Conservation (phyloP, 2,797 vertebrate genomes). For the Sebastes vulpes region DNA sequence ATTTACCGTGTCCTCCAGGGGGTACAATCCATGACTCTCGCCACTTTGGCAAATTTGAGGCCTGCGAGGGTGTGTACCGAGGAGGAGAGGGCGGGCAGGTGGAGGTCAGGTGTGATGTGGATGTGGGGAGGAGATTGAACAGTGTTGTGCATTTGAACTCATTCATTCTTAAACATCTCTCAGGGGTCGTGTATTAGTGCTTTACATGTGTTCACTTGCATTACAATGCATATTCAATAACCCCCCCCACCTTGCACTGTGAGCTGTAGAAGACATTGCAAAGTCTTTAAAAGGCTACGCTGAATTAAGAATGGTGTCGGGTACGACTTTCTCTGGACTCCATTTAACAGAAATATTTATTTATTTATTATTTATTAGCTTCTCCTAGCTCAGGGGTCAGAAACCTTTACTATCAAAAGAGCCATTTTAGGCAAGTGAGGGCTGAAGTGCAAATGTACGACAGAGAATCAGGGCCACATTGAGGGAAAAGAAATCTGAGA, state of each 20-base stretch:
- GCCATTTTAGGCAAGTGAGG: too few species aligned
- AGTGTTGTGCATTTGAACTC: conserved; percentile 24
- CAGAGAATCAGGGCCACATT: too few species aligned
- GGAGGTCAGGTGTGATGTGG: conserved; percentile 37
- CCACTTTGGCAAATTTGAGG: conserved; percentile 49
- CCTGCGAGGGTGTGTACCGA: not conserved
- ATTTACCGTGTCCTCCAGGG: not conserved
- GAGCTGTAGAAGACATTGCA: not conserved
- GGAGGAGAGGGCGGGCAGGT: not conserved
- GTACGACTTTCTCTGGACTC: not conserved
- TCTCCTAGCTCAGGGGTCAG: too few species aligned
- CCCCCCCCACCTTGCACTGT: not conserved
- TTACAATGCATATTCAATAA: not conserved
- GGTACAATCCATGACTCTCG: conserved; percentile 31
- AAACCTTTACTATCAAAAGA: too few species aligned
- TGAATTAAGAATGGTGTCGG: not conserved
- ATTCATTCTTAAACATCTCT: conserved; percentile 34
- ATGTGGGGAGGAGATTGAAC: not conserved
- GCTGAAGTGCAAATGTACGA: too few species aligned
- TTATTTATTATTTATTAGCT: not conserved
- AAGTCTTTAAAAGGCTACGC: not conserved
- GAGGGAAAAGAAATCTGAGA: too few species aligned
- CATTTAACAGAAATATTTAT: too few species aligned
- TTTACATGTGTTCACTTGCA: not conserved
- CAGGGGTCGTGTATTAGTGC: not conserved